Percentiles rank a stretch among this genome's conserved stretches.
phyloP scores from a whole-genome alignment of 2,797 vertebrate species.

The Melanotaenia boesemani region DNA sequence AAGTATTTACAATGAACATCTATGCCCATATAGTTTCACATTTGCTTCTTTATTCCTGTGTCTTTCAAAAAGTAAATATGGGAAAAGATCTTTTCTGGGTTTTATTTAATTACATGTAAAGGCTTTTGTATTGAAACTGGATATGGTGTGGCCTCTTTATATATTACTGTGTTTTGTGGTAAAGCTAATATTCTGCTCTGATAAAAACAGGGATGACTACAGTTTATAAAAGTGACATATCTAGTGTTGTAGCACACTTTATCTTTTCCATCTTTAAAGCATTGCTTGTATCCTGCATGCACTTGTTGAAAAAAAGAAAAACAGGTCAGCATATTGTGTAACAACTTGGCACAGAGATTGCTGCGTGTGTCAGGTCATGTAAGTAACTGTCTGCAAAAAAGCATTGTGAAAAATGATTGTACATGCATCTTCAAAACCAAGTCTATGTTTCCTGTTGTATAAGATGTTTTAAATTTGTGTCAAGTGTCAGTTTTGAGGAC shows the following conservation, averaged over 20 bases:
- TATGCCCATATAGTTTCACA: slow-evolving; percentile 22
- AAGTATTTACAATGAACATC: slow-evolving; percentile 55
- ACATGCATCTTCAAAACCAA: not conserved
- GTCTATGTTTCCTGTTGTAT: not conserved
- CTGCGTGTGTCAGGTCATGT: slow-evolving; percentile 35
- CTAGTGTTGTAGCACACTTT: slow-evolving; percentile 45
- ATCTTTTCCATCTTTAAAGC: slow-evolving; percentile 62
- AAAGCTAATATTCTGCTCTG: not conserved
- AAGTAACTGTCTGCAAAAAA: slow-evolving; percentile 35
- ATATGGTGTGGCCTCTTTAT: not conserved
- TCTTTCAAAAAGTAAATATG: not conserved
- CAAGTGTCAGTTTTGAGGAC: slow-evolving; percentile 16
- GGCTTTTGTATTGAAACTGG: slow-evolving; percentile 2
- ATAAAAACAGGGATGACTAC: slow-evolving; percentile 18
- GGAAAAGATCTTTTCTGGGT: not conserved
- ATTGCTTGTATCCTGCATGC: slow-evolving; percentile 63
- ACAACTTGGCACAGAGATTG: slow-evolving; percentile 57
- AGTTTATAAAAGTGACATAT: slow-evolving; percentile 52
- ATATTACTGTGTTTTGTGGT: not conserved
- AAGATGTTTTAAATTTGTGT: not conserved
- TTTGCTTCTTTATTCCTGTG: slow-evolving; percentile 16
- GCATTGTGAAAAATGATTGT: slow-evolving; percentile 17
- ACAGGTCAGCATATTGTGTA: slow-evolving; percentile 76
- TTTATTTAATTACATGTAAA: not conserved
- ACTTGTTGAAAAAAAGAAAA: slow-evolving; percentile 65